Conservation (phyloP, 1,140 invertebrate genomes). For the Dendrolimus kikuchii region DNA sequence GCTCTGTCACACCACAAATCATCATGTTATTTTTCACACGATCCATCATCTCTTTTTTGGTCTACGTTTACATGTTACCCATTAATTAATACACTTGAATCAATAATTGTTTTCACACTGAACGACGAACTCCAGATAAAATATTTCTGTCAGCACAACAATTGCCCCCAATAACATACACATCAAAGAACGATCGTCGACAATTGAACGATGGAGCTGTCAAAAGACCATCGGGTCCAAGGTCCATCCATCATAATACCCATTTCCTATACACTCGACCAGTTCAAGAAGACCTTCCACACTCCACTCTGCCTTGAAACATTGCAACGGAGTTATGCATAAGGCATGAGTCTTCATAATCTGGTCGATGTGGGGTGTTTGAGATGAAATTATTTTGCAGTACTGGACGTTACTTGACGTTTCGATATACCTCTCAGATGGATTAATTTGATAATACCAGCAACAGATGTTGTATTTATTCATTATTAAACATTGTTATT, state of each 20-base stretch:
- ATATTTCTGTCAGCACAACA: no score
- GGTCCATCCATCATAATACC: constrained; percentile 60
- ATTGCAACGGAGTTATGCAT: no score
- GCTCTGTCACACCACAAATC: no score
- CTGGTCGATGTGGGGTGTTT: constrained; percentile 25
- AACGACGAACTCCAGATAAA: no score
- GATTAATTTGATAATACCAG: constrained; percentile 66
- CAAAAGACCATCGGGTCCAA: constrained; percentile 59
- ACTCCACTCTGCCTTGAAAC: background rate
- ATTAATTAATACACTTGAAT: no score
- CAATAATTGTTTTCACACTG: no score
- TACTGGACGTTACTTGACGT: constrained; percentile 58
- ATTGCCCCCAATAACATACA: background rate
- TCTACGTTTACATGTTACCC: no score
- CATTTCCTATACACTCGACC: constrained; percentile 38
- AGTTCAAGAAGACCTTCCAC: constrained; percentile 24
- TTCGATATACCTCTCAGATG: constrained; percentile 67
- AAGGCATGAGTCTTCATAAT: constrained; percentile 18
- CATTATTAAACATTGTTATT: constrained; percentile 11
- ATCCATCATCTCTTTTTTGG: no score
- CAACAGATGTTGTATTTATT: constrained; percentile 52
- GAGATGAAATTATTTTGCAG: constrained; percentile 61
- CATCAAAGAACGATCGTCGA: constrained; percentile 58
- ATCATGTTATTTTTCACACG: no score
- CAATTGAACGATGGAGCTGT: constrained; percentile 60